These are phyloP conservation scores for Peromyscus eremicus DNA, from an alignment of 2,797 vertebrate species.

Conservation along the genomic window DNA sequence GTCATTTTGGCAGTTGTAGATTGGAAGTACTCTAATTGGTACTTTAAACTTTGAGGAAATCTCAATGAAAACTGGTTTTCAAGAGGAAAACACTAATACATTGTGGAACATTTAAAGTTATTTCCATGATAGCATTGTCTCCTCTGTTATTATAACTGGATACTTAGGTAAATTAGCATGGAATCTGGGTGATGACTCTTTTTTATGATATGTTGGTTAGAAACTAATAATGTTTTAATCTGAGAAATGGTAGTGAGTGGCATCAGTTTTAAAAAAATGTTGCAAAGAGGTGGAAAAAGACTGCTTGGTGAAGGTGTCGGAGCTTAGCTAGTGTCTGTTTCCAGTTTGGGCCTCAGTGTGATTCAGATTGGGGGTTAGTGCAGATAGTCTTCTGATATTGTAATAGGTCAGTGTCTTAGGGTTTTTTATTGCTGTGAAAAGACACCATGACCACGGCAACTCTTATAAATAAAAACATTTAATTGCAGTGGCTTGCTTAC, in stretches of 20 bases:
- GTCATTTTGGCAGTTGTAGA: neutral
- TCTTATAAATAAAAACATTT: neutral
- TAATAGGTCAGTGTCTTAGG: neutral
- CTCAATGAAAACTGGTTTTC: conserved; percentile 38
- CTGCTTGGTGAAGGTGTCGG: neutral
- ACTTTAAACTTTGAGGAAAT: conserved; percentile 50
- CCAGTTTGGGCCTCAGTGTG: neutral
- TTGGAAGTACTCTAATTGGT: conserved; percentile 38
- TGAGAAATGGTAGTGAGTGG: conserved; percentile 8
- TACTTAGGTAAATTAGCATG: conserved; percentile 8
- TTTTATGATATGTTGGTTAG: conserved; percentile 28
- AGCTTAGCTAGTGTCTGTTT: neutral
- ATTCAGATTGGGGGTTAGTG: neutral
- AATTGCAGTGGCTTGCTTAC: neutral
- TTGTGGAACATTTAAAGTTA: conserved; percentile 70
- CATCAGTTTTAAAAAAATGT: neutral
- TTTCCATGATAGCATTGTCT: conserved; percentile 58
- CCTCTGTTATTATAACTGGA: neutral
- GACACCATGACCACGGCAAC: neutral
- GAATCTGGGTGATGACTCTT: neutral
- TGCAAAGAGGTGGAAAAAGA: neutral
- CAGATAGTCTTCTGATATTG: neutral
- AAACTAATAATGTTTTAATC: conserved; percentile 57
- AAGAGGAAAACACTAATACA: conserved; percentile 54
- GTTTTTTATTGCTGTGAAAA: neutral